Conservation (phyloP, 2,113 vertebrate species). For the Aptenodytes patagonicus region DNA sequence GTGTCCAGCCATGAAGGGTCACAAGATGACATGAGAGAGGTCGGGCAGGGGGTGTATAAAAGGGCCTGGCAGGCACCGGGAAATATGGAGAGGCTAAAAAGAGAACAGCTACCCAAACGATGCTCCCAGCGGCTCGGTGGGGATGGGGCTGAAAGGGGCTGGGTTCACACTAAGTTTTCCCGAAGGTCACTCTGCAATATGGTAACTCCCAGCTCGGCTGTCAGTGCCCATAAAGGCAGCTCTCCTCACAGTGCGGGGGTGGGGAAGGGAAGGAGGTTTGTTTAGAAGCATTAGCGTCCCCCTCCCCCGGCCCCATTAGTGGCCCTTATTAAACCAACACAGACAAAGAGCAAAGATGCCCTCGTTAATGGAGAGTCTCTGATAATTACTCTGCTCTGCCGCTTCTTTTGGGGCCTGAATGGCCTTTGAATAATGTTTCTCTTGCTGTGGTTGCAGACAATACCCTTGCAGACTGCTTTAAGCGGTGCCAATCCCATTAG, state of each 20-base stretch:
- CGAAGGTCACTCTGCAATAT: slow-evolving; percentile 69
- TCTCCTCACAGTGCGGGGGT: slow-evolving; percentile 37
- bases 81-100: background rate
- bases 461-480: slow-evolving; percentile 75
- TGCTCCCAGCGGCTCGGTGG: slow-evolving; percentile 23
- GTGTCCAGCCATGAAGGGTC: slow-evolving; percentile 46
- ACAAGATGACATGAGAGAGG: slow-evolving; percentile 44
- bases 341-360: slow-evolving; percentile 83
- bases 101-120: background rate
- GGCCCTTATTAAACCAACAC: slow-evolving; percentile 79
- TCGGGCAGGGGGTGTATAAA: background rate
- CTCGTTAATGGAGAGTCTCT: slow-evolving; percentile 78
- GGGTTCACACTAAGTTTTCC: slow-evolving; percentile 61
- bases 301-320: slow-evolving; percentile 81
- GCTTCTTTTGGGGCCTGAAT: slow-evolving; percentile 79
- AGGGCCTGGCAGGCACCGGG: background rate
- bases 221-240: slow-evolving; percentile 65
- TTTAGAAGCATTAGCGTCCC: slow-evolving; percentile 79
- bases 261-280: slow-evolving; percentile 72
- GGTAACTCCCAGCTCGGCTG: slow-evolving; percentile 68
- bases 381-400: slow-evolving; percentile 82
- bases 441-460: slow-evolving; percentile 79
- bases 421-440: slow-evolving; percentile 86
- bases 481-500: slow-evolving; percentile 84
- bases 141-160: slow-evolving; percentile 13